phyloP scores from a whole-genome alignment of 2,113 vertebrate genomes.

The Ceratotherium simum region DNA sequence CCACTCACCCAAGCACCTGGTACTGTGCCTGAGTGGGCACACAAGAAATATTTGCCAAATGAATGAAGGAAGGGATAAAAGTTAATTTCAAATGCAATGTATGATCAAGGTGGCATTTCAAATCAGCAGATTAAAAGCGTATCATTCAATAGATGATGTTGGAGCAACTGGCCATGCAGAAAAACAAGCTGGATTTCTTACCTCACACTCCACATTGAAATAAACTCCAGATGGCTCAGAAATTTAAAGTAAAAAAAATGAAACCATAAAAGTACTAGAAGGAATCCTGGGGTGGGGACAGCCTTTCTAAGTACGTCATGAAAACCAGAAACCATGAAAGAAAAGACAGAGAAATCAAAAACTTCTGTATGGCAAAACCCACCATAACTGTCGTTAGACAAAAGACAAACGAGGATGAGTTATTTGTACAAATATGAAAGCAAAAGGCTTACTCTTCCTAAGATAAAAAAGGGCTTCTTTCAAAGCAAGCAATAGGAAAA shows the following conservation, averaged over 20 bases:
- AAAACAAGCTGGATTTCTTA: constrained; percentile 52
- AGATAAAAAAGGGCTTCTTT: constrained; percentile 27
- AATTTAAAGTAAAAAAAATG: constrained; percentile 63
- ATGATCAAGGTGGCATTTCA: constrained; percentile 6
- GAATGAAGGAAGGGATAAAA: neutral
- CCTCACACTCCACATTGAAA: constrained; percentile 33
- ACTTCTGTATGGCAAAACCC: constrained; percentile 51
- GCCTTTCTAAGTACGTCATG: constrained; percentile 69
- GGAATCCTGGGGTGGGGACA: constrained; percentile 59
- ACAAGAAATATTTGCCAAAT: neutral
- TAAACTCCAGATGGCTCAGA: constrained; percentile 77
- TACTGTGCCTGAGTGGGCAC: neutral
- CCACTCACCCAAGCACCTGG: neutral
- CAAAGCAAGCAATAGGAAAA: neutral
- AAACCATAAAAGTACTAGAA: constrained; percentile 71
- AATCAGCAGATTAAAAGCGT: constrained; percentile 17
- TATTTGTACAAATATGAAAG: neutral
- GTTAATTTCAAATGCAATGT: neutral
- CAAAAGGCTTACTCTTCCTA: neutral
- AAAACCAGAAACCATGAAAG: constrained; percentile 70
- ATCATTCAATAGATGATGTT: neutral
- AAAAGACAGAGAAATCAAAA: constrained; percentile 71
- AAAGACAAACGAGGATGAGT: constrained; percentile 18
- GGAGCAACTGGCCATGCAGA: neutral
- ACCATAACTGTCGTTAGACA: constrained; percentile 46